Base-by-base conservation (phyloP, 2,797 vertebrate species). In the Tamandua tetradactyla region DNA sequence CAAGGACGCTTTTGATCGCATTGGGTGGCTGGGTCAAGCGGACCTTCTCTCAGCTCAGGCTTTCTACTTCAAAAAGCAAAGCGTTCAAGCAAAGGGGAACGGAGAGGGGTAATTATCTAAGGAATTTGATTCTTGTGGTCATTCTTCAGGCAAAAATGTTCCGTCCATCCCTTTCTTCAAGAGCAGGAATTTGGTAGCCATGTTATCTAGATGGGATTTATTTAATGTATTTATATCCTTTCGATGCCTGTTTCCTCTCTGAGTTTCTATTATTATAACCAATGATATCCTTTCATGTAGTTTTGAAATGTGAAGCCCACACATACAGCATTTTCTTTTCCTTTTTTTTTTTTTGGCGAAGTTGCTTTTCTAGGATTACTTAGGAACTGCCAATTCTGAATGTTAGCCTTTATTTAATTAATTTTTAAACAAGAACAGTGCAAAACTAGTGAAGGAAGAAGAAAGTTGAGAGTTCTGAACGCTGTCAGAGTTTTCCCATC, bases 351-450 rank as follows among this genome's bases (percentile, higher is more conserved):
- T n/a, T 61, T 20, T 30, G 2, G 27, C 80, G 61, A 94, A 91
- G 79, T 87, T 69, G 40, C 87, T 91, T 95, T 87, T 87, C 88
- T 93, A 82, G 94, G 91, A 91, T 96, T 95, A 95, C 90, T 92
- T 71, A 68, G 74, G 71, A 88, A 76, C 59, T 93, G 76, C 90
- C 95, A 86, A 4, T 85, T 94, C 83, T 82, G 75, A 92, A 90
- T 94, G 90, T 59, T 71, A 75, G 69, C 59, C 47, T 93, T 94
- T 81, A 88, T 52, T 71, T 32, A 93, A 93, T 92, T 94, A 82
- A 72, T 94, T 68, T 61, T 82, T 69, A 20, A 79, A 83, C 66
- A 80, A 86, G 66, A 76, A n/a, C 44, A 71, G 35, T 32, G 18
- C 74, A 64, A 32, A 66, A 85, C 74, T 82, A 89, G 71, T 75